Conservation (phyloP, 1,140 invertebrate genomes). For the Caerostris extrusa region DNA sequence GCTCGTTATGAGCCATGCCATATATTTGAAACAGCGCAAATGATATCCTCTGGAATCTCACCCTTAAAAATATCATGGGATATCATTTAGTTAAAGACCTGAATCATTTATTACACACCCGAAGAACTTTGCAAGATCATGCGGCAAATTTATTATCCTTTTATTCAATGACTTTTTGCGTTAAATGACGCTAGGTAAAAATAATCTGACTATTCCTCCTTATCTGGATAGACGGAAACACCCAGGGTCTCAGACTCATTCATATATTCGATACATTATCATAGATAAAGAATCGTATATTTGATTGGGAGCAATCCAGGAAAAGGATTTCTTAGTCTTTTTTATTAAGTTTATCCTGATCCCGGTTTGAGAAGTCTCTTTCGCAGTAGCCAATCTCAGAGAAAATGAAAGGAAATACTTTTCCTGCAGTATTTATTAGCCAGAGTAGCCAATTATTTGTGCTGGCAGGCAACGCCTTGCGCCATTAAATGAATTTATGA, state of each 20-base stretch:
- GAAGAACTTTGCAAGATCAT: not conserved
- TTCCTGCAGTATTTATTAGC: constrained; percentile 40
- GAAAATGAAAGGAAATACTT: constrained; percentile 48
- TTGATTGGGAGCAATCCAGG: not conserved
- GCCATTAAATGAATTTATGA: constrained; percentile 50
- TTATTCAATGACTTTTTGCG: constrained; percentile 11
- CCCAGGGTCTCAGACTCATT: not conserved
- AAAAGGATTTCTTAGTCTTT: not conserved
- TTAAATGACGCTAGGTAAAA: constrained; percentile 46
- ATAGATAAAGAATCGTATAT: constrained; percentile 52
- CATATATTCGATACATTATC: constrained; percentile 53
- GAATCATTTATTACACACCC: not conserved
- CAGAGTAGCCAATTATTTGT: constrained; percentile 27
- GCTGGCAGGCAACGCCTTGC: constrained; percentile 15
- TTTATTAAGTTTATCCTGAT: not conserved
- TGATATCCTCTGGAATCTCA: not conserved
- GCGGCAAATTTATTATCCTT: constrained; percentile 33
- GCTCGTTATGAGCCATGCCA: not conserved
- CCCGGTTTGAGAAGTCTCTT: not conserved
- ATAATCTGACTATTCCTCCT: constrained; percentile 20
- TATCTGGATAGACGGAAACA: not conserved
- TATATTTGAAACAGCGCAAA: not conserved
- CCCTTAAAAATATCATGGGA: not conserved
- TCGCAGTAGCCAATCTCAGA: not conserved
- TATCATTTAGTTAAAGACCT: constrained; percentile 2